phyloP scores from a whole-genome alignment of 2,797 vertebrate genomes.

The Natrix natrix region DNA sequence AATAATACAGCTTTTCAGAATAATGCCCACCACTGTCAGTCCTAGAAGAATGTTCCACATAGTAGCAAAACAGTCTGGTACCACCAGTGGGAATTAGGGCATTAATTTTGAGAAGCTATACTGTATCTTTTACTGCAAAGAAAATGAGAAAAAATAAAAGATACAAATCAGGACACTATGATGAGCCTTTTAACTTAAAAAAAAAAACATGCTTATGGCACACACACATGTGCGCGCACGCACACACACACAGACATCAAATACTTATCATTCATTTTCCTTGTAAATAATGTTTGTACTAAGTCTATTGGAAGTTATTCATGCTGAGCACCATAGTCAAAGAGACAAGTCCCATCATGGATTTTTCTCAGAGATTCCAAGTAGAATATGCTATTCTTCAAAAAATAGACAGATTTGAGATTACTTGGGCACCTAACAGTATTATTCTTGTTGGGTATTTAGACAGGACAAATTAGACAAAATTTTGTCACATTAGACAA shows the following conservation, averaged over 20 bases:
- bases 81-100: constrained; percentile 71
- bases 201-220: constrained; percentile 27
- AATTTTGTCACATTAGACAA: background rate
- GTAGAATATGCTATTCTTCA: constrained; percentile 59
- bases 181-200: constrained; percentile 54
- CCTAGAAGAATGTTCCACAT: constrained; percentile 59
- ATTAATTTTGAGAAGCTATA: constrained; percentile 73
- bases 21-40: constrained; percentile 65
- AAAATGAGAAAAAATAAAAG: constrained; percentile 71
- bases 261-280: constrained; percentile 73
- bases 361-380: constrained; percentile 52
- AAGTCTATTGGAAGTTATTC: constrained; percentile 66
- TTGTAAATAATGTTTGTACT: constrained; percentile 54
- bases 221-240: too few species aligned
- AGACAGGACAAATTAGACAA: background rate
- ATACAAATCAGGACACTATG: constrained; percentile 70
- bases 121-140: constrained; percentile 44
- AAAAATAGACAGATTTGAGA: constrained; percentile 30
- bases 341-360: constrained; percentile 60
- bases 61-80: constrained; percentile 65
- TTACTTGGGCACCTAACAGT: background rate
- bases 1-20: constrained; percentile 60
- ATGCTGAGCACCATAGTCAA: constrained; percentile 70
- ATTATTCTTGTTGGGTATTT: constrained; percentile 34
- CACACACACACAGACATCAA: constrained; percentile 6